Conservation (phyloP, 2,113 vertebrate species). For the Pelodiscus sinensis region DNA sequence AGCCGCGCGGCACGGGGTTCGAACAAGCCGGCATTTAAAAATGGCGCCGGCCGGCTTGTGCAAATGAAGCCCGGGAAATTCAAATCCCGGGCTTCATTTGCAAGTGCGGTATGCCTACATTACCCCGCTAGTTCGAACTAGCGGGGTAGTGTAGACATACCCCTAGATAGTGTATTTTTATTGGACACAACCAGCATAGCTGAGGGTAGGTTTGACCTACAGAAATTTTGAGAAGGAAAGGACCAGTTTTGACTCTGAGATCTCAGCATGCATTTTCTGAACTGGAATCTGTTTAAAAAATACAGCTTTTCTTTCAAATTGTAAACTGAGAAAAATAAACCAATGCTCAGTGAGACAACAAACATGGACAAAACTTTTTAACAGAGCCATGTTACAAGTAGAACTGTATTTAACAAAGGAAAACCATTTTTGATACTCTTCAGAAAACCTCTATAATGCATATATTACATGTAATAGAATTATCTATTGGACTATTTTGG, state of each 20-base stretch:
- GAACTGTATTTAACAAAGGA: background rate
- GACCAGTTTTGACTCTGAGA: background rate
- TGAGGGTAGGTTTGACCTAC: background rate
- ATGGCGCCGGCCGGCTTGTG: no score
- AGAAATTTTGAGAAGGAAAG: background rate
- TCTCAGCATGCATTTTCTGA: background rate
- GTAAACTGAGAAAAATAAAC: background rate
- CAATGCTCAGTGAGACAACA: background rate
- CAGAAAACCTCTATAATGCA: background rate
- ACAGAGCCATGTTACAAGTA: background rate
- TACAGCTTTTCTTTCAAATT: background rate
- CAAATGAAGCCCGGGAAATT: no score
- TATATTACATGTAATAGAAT: background rate
- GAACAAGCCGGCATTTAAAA: no score
- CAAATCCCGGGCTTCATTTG: no score
- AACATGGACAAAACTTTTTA: background rate
- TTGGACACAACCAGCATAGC: background rate
- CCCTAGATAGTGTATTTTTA: background rate
- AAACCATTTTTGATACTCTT: background rate
- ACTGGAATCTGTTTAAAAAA: background rate
- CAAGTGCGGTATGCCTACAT: no score
- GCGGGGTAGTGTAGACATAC: no score
- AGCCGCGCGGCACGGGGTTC: no score
- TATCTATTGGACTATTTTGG: no score
- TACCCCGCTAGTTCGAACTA: no score